Evolutionary conservation across 2,797 vertebrate species (phyloP).

Genomic region (Ctenosaura bakeri): DNA sequence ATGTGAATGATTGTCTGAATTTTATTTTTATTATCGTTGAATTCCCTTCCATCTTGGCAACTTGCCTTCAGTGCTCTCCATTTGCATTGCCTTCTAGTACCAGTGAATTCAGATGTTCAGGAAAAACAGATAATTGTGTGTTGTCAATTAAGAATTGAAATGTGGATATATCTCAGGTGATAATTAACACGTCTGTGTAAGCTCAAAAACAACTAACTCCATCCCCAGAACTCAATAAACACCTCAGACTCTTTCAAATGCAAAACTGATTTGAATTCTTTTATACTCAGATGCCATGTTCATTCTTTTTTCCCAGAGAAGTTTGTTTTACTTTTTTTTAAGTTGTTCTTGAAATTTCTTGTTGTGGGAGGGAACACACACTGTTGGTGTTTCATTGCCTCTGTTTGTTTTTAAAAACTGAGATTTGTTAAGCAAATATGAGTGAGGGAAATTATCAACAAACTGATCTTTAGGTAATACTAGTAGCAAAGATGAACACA

Average conservation of each 20-base stretch:
- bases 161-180: conserved; percentile 29
- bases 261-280: conserved; percentile 46
- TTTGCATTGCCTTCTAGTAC: conserved; percentile 31
- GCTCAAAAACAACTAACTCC: conserved; percentile 33
- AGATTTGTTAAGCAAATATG: neutral
- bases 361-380: neutral
- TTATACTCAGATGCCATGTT: conserved; percentile 37
- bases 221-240: conserved; percentile 63
- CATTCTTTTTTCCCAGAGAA: conserved; percentile 45
- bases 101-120: conserved; percentile 6
- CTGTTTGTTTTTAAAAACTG: neutral
- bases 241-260: conserved; percentile 52
- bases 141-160: conserved; percentile 40
- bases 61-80: accelerated
- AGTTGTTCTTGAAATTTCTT: neutral
- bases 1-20: neutral
- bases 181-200: conserved; percentile 54
- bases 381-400: neutral
- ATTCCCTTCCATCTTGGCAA: neutral
- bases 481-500: neutral
- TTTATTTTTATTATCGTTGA: conserved; percentile 18
- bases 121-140: conserved; percentile 34
- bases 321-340: neutral
- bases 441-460: neutral
- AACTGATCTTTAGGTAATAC: neutral